Conservation (phyloP, 2,888 invertebrate species). For the Fragum fragum region DNA sequence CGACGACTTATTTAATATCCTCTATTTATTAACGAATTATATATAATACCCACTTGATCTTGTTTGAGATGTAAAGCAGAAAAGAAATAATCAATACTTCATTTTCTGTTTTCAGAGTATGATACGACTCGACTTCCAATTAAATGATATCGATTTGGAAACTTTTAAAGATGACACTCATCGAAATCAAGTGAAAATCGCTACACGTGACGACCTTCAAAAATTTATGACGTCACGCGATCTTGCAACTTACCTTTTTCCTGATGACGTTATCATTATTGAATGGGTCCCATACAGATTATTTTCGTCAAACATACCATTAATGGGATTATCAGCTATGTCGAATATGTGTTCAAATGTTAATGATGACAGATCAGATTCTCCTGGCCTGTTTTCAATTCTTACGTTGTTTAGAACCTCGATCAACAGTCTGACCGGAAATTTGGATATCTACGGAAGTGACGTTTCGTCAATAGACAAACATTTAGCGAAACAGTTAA, state of each 20-base stretch:
- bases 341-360: not conserved
- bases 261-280: conserved; percentile 16
- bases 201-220: not conserved
- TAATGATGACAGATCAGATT: not conserved
- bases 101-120: not conserved
- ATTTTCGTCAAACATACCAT: conserved; percentile 20
- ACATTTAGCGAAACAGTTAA: not conserved
- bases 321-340: not conserved
- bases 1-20: too few relatives aligned
- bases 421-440: not conserved
- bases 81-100: too few relatives aligned
- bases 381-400: not conserved
- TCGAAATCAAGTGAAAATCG: not conserved
- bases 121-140: not conserved
- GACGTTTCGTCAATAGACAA: not conserved
- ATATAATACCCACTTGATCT: too few relatives aligned
- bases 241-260: conserved; percentile 24
- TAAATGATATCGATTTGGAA: not conserved
- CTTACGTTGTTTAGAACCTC: not conserved
- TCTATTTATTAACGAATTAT: too few relatives aligned
- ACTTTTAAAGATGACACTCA: not conserved
- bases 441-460: not conserved
- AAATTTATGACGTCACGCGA: not conserved
- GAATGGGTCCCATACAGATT: conserved; percentile 37
- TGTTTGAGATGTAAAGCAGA: too few relatives aligned